phyloP scores from a whole-genome alignment of 2,797 vertebrate species.

The Karalla daura region DNA sequence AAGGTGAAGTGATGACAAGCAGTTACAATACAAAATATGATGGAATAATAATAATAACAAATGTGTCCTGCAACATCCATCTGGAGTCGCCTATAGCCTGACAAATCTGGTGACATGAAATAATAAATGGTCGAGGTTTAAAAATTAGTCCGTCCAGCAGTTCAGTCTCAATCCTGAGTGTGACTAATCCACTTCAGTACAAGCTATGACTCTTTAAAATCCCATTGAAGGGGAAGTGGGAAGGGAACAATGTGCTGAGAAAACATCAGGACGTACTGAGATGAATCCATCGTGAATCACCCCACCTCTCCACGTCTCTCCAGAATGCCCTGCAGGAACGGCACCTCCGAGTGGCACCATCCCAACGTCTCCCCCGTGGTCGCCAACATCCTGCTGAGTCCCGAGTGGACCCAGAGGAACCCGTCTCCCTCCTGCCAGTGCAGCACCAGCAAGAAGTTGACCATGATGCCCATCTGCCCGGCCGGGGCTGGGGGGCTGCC shows the following conservation, averaged over 20 bases:
- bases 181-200: too few species aligned
- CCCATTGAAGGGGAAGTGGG: too few species aligned
- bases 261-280: too few species aligned
- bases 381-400: constrained; percentile 84
- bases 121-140: too few species aligned
- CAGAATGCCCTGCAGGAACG: constrained; percentile 87
- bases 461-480: constrained; percentile 94
- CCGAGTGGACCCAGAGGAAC: constrained; percentile 85
- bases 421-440: constrained; percentile 95
- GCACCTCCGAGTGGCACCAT: constrained; percentile 84
- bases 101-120: too few species aligned
- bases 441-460: constrained; percentile 89
- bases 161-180: too few species aligned
- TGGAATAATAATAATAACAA: too few species aligned
- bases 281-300: not conserved
- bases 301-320: not conserved
- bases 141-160: too few species aligned
- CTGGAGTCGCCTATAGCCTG: not conserved
- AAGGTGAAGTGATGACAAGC: too few species aligned
- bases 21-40: too few species aligned
- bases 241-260: too few species aligned
- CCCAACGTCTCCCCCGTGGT: constrained; percentile 83
- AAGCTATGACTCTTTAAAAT: too few species aligned
- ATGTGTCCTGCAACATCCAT: not conserved
- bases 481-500: constrained; percentile 91